Conservation (phyloP, 2,888 invertebrate species). For the Poecilus cupreus region DNA sequence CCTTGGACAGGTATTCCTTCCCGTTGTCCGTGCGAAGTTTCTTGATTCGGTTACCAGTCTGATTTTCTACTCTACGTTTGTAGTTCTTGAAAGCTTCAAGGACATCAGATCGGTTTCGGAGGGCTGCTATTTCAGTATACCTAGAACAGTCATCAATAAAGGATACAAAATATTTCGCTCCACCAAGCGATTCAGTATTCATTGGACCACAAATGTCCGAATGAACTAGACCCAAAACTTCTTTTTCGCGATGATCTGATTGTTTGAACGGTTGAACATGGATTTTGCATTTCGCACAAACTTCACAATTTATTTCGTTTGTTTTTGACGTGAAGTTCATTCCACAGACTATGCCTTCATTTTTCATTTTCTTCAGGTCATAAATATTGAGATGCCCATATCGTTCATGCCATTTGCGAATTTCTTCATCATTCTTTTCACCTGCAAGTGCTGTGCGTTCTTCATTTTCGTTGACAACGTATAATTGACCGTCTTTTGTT, state of each 20-base stretch:
- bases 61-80: conserved; percentile 50
- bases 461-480: conserved; percentile 22
- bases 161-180: conserved; percentile 62
- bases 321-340: conserved; percentile 44
- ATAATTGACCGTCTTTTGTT: conserved; percentile 32
- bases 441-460: conserved; percentile 32
- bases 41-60: conserved; percentile 58
- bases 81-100: conserved; percentile 54
- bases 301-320: conserved; percentile 42
- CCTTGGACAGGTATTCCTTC: conserved; percentile 51
- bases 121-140: conserved; percentile 61
- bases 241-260: conserved; percentile 50
- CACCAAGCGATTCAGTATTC: conserved; percentile 62
- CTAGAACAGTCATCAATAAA: conserved; percentile 65
- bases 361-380: conserved; percentile 60
- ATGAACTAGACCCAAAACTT: conserved; percentile 61
- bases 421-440: neutral
- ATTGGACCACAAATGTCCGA: conserved; percentile 64
- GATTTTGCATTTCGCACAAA: conserved; percentile 61
- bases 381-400: conserved; percentile 62
- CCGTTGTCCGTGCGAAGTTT: conserved; percentile 60
- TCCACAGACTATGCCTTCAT: conserved; percentile 58
- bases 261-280: conserved; percentile 59
- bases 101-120: conserved; percentile 58
- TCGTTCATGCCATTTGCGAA: conserved; percentile 61